Evolutionary conservation across 2,888 invertebrate species (phyloP).

Genomic region (Latheticus oryzae): DNA sequence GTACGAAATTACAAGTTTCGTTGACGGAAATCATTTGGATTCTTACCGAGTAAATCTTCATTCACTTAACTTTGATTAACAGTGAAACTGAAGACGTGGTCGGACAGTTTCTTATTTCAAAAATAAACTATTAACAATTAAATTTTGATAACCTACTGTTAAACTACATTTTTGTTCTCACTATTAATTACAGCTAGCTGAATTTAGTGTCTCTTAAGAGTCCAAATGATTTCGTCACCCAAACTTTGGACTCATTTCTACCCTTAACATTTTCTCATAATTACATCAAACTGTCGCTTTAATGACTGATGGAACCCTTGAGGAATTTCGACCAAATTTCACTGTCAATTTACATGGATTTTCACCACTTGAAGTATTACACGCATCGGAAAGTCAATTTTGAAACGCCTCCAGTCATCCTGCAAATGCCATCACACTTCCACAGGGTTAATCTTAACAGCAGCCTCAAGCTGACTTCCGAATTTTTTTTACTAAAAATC

Average conservation of each 20-base stretch:
- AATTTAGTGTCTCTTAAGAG: too few relatives aligned
- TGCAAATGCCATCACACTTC: constrained; percentile 16
- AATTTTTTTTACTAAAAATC: neutral
- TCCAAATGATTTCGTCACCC: too few relatives aligned
- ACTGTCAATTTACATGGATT: constrained; percentile 38
- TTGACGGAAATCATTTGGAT: constrained; percentile 34
- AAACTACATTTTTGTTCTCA: too few relatives aligned
- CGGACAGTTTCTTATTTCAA: too few relatives aligned
- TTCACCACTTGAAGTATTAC: constrained; percentile 52
- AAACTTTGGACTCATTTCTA: constrained; percentile 34
- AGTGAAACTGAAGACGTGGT: constrained; percentile 32
- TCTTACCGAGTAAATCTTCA: constrained; percentile 30
- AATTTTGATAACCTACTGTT: too few relatives aligned
- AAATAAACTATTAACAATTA: too few relatives aligned
- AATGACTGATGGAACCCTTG: constrained; percentile 45
- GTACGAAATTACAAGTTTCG: constrained; percentile 14
- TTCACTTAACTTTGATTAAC: constrained; percentile 46
- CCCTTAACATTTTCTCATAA: constrained; percentile 41
- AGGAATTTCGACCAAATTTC: constrained; percentile 39
- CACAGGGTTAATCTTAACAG: constrained; percentile 15
- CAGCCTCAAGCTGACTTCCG: neutral
- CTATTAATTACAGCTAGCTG: too few relatives aligned
- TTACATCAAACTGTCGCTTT: constrained; percentile 45
- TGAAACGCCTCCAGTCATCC: constrained; percentile 34
- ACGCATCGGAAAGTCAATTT: constrained; percentile 60